phyloP scores from a whole-genome alignment of 2,113 vertebrate species.

The Melospiza melodia region DNA sequence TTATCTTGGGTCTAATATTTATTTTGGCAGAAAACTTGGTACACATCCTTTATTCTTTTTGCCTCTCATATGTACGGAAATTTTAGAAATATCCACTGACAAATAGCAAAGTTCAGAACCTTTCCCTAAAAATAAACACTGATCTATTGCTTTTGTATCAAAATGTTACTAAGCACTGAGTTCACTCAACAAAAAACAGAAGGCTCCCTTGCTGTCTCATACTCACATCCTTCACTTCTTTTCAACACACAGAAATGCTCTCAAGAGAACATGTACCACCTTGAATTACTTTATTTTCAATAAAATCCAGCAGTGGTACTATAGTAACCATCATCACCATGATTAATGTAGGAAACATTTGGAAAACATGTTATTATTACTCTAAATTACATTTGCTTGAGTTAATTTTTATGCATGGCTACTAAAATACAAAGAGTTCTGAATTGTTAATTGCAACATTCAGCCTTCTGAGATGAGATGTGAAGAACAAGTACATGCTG shows the following conservation, averaged over 20 bases:
- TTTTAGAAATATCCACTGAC: conserved; percentile 55
- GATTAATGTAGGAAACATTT: conserved; percentile 70
- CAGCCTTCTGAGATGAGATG: conserved; percentile 40
- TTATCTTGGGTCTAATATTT: conserved; percentile 9
- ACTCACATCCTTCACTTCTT: not conserved
- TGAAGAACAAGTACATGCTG: not conserved
- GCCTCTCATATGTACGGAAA: conserved; percentile 17
- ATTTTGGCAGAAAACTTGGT: not conserved
- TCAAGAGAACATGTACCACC: not conserved
- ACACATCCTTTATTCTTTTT: not conserved
- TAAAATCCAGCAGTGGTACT: conserved; percentile 61
- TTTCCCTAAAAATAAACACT: conserved; percentile 53
- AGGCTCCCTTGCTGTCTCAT: not conserved
- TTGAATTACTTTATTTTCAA: conserved; percentile 43
- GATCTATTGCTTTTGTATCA: conserved; percentile 57
- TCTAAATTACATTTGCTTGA: conserved; percentile 76
- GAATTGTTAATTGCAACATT: conserved; percentile 69
- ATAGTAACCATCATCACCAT: conserved; percentile 64
- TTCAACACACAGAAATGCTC: conserved; percentile 47
- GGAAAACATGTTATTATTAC: conserved; percentile 75
- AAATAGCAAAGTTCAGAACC: conserved; percentile 66
- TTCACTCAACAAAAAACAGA: conserved; percentile 39
- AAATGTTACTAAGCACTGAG: conserved; percentile 29
- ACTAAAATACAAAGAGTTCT: conserved; percentile 65
- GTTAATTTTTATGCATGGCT: conserved; percentile 71